These are phyloP conservation scores for Actenoides hombroni DNA, from an alignment of 2,113 vertebrate genomes.

Conservation along the genomic window DNA sequence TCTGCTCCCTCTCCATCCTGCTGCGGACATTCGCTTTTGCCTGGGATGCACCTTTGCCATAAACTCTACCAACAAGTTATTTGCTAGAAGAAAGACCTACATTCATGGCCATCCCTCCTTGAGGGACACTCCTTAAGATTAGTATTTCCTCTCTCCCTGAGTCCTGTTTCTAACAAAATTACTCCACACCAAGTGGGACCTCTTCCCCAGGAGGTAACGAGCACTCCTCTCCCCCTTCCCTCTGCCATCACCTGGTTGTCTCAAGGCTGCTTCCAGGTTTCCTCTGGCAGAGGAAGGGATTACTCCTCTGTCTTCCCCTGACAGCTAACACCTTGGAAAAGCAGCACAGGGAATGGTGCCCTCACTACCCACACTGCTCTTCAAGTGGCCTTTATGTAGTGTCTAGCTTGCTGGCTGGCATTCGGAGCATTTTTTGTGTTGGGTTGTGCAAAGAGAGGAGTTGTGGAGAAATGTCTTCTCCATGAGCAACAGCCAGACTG, in stretches of 20 bases:
- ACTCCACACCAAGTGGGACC: not conserved
- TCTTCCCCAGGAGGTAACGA: not conserved
- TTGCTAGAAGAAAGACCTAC: not conserved
- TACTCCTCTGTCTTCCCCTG: not conserved
- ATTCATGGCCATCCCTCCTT: accelerated
- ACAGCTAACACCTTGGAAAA: not conserved
- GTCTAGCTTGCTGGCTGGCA: not conserved
- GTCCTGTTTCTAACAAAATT: not conserved
- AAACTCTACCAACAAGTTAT: not conserved
- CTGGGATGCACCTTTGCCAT: accelerated
- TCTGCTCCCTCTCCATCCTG: not conserved
- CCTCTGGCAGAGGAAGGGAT: not conserved
- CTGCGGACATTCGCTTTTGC: not conserved
- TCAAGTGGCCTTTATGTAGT: not conserved
- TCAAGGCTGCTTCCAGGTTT: not conserved
- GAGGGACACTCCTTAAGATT: not conserved
- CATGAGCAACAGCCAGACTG: not conserved
- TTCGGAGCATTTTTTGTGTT: not conserved
- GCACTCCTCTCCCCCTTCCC: accelerated
- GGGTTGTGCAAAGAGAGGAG: not conserved
- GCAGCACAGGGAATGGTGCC: not conserved
- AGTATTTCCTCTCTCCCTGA: not conserved
- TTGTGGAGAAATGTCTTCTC: not conserved
- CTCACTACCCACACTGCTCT: not conserved
- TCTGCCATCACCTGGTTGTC: not conserved